These are phyloP conservation scores for Leucoraja erinaceus DNA, from an alignment of 2,113 vertebrate species.

Conservation along the genomic window DNA sequence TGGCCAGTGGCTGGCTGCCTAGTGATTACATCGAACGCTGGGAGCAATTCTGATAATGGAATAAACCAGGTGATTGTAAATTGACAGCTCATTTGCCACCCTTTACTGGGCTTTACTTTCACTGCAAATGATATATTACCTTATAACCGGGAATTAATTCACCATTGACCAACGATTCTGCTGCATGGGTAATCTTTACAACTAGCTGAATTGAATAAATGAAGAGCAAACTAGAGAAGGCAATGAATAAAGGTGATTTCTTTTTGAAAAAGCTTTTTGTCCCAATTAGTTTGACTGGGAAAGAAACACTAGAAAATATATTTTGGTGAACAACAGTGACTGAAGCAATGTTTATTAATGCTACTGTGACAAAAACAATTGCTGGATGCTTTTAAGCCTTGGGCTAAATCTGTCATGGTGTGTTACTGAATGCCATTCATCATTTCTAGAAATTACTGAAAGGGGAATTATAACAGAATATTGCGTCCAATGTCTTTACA, in stretches of 20 bases:
- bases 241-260: neutral
- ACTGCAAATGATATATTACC: neutral
- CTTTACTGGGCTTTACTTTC: neutral
- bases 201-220: neutral
- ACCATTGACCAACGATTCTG: neutral
- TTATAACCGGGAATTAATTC: neutral
- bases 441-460: neutral
- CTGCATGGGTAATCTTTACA: neutral
- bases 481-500: neutral
- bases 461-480: neutral
- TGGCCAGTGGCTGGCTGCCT: neutral
- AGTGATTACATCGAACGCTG: neutral
- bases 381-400: neutral
- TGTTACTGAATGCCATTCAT: neutral
- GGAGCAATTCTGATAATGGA: neutral
- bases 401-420: neutral
- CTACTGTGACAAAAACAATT: neutral
- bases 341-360: neutral
- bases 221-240: neutral
- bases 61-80: neutral
- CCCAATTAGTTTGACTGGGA: neutral
- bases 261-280: neutral
- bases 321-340: neutral
- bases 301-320: neutral
- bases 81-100: neutral